phyloP scores from a whole-genome alignment of 2,888 invertebrate species.

The Lasioglossum marginatum region DNA sequence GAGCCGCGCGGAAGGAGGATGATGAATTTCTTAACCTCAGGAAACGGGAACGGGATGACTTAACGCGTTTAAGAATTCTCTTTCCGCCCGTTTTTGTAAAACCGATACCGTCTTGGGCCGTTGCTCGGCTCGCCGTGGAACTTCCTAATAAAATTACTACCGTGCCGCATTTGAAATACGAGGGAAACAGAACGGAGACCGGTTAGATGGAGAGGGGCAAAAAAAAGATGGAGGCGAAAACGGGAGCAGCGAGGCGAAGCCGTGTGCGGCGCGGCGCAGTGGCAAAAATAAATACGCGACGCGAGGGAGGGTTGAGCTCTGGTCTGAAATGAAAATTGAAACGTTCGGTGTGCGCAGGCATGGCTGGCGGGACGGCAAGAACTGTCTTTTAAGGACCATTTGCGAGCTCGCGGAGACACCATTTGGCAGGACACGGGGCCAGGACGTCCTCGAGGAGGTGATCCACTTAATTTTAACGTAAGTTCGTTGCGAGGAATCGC shows the following conservation, averaged over 20 bases:
- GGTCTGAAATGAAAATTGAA: slow-evolving; percentile 60
- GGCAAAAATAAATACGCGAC: background rate
- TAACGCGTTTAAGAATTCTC: slow-evolving; percentile 41
- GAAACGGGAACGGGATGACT: slow-evolving; percentile 12
- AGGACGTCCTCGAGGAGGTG: slow-evolving; percentile 89
- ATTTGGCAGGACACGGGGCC: slow-evolving; percentile 86
- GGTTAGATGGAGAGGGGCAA: no score
- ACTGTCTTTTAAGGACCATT: slow-evolving; percentile 88
- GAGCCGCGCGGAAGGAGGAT: background rate
- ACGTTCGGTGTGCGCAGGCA: slow-evolving; percentile 84
- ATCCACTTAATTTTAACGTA: slow-evolving; percentile 89
- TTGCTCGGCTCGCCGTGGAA: slow-evolving; percentile 28
- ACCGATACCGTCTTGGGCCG: slow-evolving; percentile 47
- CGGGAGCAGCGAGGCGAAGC: background rate
- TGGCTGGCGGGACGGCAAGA: slow-evolving; percentile 86
- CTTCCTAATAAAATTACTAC: slow-evolving; percentile 50
- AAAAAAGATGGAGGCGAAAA: background rate
- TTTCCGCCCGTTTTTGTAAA: slow-evolving; percentile 36
- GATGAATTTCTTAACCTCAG: slow-evolving; percentile 41
- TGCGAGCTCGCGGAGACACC: slow-evolving; percentile 88
- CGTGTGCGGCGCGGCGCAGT: background rate
- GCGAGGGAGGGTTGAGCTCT: background rate
- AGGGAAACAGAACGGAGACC: background rate
- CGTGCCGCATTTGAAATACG: slow-evolving; percentile 16
- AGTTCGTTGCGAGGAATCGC: slow-evolving; percentile 80